Evolutionary conservation across 2,113 vertebrate genomes (phyloP).

Genomic region (Scatophagus argus): DNA sequence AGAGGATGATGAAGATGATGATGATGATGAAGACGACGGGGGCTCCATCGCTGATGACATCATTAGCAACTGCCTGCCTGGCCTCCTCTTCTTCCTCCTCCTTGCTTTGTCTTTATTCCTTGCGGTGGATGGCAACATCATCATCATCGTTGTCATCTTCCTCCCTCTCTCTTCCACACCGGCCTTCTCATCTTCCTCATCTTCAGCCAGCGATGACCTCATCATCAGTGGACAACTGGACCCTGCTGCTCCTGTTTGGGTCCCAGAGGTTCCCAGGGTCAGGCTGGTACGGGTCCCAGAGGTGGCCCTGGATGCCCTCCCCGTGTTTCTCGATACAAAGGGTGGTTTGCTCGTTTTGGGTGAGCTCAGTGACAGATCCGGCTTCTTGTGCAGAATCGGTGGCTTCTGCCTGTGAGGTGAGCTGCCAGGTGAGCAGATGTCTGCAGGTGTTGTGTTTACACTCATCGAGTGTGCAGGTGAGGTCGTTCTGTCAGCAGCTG

Average conservation of each 20-base stretch:
- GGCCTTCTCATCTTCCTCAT: slow-evolving; percentile 38
- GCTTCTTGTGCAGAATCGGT: slow-evolving; percentile 88
- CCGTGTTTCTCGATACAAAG: neutral
- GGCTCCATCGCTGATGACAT: slow-evolving; percentile 67
- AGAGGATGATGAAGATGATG: slow-evolving; percentile 47
- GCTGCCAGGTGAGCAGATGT: slow-evolving; percentile 36
- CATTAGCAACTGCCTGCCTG: slow-evolving; percentile 50
- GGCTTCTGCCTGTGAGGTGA: slow-evolving; percentile 84
- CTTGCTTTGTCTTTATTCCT: slow-evolving; percentile 46
- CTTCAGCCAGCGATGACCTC: slow-evolving; percentile 52
- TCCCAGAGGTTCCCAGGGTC: too few species aligned
- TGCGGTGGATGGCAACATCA: slow-evolving; percentile 22
- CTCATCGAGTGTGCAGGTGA: neutral
- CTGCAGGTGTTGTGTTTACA: neutral
- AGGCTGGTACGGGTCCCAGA: neutral
- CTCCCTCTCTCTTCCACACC: neutral
- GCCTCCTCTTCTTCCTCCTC: slow-evolving; percentile 54
- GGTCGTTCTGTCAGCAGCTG: neutral
- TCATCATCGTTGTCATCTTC: neutral
- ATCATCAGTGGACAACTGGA: neutral
- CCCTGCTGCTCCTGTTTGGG: neutral
- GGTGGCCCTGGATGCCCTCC: neutral
- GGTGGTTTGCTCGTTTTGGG: slow-evolving; percentile 11
- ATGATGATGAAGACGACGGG: slow-evolving; percentile 46
- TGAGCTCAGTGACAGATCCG: slow-evolving; percentile 84